Base-by-base conservation (phyloP, 2,113 vertebrate species). In the Sceloporus undulatus region DNA sequence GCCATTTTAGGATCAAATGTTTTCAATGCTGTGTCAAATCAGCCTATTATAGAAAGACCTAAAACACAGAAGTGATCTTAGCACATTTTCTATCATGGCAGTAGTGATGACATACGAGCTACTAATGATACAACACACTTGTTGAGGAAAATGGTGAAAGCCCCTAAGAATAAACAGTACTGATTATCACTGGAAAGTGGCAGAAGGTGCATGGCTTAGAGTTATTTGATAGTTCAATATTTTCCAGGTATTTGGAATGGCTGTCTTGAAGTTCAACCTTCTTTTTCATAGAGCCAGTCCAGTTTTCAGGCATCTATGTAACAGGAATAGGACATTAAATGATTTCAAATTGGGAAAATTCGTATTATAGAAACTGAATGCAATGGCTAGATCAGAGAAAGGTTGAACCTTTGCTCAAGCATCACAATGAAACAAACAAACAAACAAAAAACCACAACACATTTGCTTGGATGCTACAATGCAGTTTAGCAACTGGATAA, bases 181-280 rank as follows among this genome's bases (percentile, higher is more conserved):
- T 81, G 76, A 85, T 38, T 79, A 91, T 91, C 85, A 89, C 42
- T 85, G 66, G 80, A 71, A 66, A 70, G 34, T n/a, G 83, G n/a
- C 80, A 66, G 25, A 71, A 88, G 90, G 87, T 54, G 65, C 76
- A 79, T 89, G 71, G 84, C 48, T 87, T 75, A 76, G 9, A 92
- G 90, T 75, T 89, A 93, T 70, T 82, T 68, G 54, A 81, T 1
- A 48, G 76, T 91, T 91, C 92, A 91, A 74, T 71, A 77, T 25
- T 90, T 85, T 87, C 85, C 91, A 90, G 89, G 71, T 90, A 91
- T 90, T 88, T 54, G 85, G 83, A 94, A 93, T 90, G 89, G 92
- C 93, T 94, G 86, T 92, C 89, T 92, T 77, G 79, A 83, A 74
- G 88, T 93, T 91, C 82, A 86, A 87, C 78, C 91, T 91, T 70